phyloP scores from a whole-genome alignment of 2,797 vertebrate genomes.

The Benthosema pterotum region DNA sequence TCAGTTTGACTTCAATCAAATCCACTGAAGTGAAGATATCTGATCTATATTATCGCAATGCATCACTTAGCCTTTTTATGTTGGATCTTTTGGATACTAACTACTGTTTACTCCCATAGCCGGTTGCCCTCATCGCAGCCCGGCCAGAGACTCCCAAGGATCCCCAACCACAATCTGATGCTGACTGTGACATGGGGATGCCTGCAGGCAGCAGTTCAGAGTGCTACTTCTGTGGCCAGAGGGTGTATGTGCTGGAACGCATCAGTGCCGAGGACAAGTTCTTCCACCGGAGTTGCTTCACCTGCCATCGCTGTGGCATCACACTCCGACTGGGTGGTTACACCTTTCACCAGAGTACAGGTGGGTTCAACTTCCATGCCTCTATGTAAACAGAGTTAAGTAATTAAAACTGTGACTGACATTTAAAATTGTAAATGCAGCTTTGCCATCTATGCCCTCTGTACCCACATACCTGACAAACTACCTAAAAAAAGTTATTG shows the following conservation, averaged over 20 bases:
- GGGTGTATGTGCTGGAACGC: constrained; percentile 89
- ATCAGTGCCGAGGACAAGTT: constrained; percentile 88
- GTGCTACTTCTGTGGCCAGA: constrained; percentile 87
- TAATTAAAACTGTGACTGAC: too few relatives aligned
- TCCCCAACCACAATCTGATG: constrained; percentile 7
- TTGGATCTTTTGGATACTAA: too few relatives aligned
- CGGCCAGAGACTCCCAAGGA: constrained; percentile 17
- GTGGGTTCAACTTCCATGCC: constrained; percentile 66
- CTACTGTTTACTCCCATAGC: constrained; percentile 49
- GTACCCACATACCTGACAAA: too few relatives aligned
- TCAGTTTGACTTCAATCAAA: constrained; percentile 2
- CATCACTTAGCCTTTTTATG: too few relatives aligned
- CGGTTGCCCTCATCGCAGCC: constrained; percentile 20
- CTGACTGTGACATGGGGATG: background rate
- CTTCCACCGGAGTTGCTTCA: constrained; percentile 94
- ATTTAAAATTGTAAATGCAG: too few relatives aligned
- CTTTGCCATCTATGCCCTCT: too few relatives aligned
- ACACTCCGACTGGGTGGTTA: constrained; percentile 89
- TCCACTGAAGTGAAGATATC: background rate
- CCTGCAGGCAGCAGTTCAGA: constrained; percentile 73
- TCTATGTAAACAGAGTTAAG: too few relatives aligned
- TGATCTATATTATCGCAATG: too few relatives aligned
- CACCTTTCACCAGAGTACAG: constrained; percentile 77
- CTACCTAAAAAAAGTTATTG: too few relatives aligned
- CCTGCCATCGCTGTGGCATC: constrained; percentile 82